Conservation (phyloP, 2,113 vertebrate genomes). For the Otus sunia region DNA sequence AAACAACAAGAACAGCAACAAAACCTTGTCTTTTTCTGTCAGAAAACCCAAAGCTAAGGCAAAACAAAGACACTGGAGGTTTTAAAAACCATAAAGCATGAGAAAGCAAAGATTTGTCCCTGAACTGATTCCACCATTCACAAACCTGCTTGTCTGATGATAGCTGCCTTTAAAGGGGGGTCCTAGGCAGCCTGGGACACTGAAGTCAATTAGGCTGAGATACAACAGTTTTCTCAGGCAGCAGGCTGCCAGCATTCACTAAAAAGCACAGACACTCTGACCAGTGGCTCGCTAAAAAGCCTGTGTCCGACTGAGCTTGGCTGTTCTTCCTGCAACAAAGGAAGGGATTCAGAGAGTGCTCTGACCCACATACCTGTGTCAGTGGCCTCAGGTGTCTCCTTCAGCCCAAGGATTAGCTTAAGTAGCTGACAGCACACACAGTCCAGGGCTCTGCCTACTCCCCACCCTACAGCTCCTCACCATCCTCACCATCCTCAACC, state of each 20-base stretch:
- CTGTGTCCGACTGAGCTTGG: no score
- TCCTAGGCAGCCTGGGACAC: no score
- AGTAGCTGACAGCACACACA: background rate
- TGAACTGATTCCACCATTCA: background rate
- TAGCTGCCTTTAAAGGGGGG: background rate
- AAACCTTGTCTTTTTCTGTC: background rate
- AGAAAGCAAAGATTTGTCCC: background rate
- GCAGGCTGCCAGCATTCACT: background rate
- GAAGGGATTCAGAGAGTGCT: background rate
- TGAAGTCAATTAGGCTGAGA: background rate
- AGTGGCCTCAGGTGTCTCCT: background rate
- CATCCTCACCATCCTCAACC: background rate
- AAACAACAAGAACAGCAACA: background rate
- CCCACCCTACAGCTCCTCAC: background rate
- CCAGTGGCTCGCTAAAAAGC: background rate
- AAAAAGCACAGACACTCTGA: background rate
- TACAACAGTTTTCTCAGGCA: no score
- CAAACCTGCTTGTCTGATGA: background rate
- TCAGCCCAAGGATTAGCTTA: background rate
- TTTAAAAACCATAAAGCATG: background rate
- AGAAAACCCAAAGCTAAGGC: background rate
- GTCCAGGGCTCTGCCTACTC: background rate
- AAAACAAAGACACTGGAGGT: background rate
- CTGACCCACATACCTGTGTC: fast-evolving
- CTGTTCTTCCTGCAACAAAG: background rate